These are phyloP conservation scores for Halichoeres trimaculatus DNA, from an alignment of 2,113 vertebrate species.

Conservation along the genomic window DNA sequence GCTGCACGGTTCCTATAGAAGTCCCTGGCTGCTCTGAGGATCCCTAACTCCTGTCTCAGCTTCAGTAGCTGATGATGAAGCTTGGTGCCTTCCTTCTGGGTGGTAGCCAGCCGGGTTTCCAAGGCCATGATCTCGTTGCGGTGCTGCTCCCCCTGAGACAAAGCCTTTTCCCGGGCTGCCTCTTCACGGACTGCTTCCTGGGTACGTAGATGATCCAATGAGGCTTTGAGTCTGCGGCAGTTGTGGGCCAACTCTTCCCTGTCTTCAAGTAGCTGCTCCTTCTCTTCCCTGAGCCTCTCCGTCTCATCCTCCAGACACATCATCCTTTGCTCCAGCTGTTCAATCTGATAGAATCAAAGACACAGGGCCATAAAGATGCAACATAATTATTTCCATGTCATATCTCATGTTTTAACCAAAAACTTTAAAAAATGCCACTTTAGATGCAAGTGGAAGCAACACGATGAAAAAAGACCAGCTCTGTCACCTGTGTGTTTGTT, in stretches of 20 bases:
- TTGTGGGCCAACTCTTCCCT: slow-evolving; percentile 83
- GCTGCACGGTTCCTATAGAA: slow-evolving; percentile 72
- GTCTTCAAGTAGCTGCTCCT: slow-evolving; percentile 81
- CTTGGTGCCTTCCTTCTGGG: slow-evolving; percentile 80
- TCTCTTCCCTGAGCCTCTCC: slow-evolving; percentile 83
- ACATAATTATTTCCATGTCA: slow-evolving; percentile 2
- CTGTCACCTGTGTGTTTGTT: slow-evolving; percentile 17
- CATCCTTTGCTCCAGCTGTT: slow-evolving; percentile 85
- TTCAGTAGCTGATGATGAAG: slow-evolving; percentile 81
- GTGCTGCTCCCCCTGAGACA: slow-evolving; percentile 78
- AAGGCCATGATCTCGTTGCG: slow-evolving; percentile 78
- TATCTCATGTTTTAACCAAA: slow-evolving; percentile 11
- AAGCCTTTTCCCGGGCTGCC: slow-evolving; percentile 72
- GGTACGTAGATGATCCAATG: slow-evolving; percentile 78
- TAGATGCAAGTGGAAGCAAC: slow-evolving; percentile 15
- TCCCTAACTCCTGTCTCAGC: slow-evolving; percentile 83
- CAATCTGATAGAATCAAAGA: slow-evolving; percentile 81
- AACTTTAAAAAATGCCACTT: neutral
- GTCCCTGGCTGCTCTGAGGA: slow-evolving; percentile 79
- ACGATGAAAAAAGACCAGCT: neutral
- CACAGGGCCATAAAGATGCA: slow-evolving; percentile 28
- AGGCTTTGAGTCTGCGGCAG: slow-evolving; percentile 82
- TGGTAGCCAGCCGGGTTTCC: slow-evolving; percentile 78
- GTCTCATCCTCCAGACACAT: slow-evolving; percentile 83
- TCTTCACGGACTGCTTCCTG: slow-evolving; percentile 75